Base-by-base conservation (phyloP, 2,113 vertebrate genomes). In the Megaptera novaeangliae region DNA sequence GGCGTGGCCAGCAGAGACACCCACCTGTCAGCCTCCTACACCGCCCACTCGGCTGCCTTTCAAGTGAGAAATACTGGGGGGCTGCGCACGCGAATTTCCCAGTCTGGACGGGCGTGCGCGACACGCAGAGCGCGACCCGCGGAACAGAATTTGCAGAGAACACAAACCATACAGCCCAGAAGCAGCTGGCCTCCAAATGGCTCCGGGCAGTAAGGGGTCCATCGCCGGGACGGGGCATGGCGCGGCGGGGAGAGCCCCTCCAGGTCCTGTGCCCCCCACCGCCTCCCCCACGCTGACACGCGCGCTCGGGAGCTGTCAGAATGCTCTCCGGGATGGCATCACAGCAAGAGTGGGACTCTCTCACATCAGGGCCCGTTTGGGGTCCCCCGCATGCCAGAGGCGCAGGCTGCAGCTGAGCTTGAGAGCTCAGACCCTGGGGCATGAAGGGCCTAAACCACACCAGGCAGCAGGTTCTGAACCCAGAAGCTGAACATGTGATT, bases 401-500 rank as follows among this genome's bases (percentile, higher is more conserved):
- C 31, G 17, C 39, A 36, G 89, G 52, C 17, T 17, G 5, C 36
- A 23, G 39, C 25, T 6, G 6, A 82, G 82, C 34, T 7, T 0
- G 0, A 52, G n/a, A 39, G 17, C 9, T 0, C 5, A 34, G 84
- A 14, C 13, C 25, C 78, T 44, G 3, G 8, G 64, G n/a, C 20
- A 2, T 1, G n/a, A 15, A 34, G 18, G 20, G 66, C 17, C 52
- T 52, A 10, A 63, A 7, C 82, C 44, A 12, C 0, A 1, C n/a
- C 12, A 12, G 34, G 29, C n/a, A 21, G 18, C 78, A 68, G 36
- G 14, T 46, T 41, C 61, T 14, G 44, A 21, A n/a, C 82, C 27
- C 2, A 10, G 23, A 72, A 52, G 29, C 10, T 15, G 6, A 36
- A n/a, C 0, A 0, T 9, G 21, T 5, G 52, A 36, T 11, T 52